Evolutionary conservation across 64 coral and sea anemone genomes (phyloP).

Genomic region (Anthopleura sola): DNA sequence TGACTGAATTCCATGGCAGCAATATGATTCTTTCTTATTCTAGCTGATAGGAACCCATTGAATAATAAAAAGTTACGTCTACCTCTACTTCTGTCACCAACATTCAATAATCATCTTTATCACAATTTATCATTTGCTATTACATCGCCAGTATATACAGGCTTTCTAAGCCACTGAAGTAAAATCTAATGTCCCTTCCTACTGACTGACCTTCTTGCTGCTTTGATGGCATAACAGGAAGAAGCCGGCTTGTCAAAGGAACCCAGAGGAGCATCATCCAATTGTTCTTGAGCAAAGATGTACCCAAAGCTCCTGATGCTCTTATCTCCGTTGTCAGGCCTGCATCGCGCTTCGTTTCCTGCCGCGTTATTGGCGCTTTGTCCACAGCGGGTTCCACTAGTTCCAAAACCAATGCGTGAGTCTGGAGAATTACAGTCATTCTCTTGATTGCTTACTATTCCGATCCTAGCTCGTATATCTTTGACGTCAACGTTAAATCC

Average conservation of each 20-base stretch:
- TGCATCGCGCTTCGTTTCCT: not conserved
- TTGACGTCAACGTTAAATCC: constrained; percentile 27
- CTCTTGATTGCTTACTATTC: constrained; percentile 42
- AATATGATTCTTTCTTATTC: too few species aligned
- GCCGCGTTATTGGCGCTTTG: not conserved
- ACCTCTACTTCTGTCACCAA: too few species aligned
- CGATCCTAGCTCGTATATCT: constrained; percentile 42
- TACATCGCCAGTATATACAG: too few species aligned
- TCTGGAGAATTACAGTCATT: constrained; percentile 29
- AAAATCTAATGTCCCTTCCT: too few species aligned
- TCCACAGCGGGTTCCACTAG: constrained; percentile 13
- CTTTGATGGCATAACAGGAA: not conserved
- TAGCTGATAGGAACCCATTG: too few species aligned
- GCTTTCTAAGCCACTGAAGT: too few species aligned
- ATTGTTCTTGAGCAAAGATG: constrained; percentile 35
- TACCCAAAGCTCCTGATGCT: constrained; percentile 41
- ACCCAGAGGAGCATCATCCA: not conserved
- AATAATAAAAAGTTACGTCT: too few species aligned
- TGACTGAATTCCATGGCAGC: too few species aligned
- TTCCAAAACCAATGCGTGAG: constrained; percentile 47
- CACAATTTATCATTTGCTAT: too few species aligned
- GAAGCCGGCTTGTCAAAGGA: constrained; percentile 12
- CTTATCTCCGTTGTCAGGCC: constrained; percentile 1
- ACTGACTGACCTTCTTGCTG: constrained; percentile 1
- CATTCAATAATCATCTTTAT: too few species aligned